A percentile compares a stretch with the other conserved stretches of the same genome.
Evolutionary conservation across 2,797 vertebrate species (phyloP).

Genomic region (Peromyscus eremicus): DNA sequence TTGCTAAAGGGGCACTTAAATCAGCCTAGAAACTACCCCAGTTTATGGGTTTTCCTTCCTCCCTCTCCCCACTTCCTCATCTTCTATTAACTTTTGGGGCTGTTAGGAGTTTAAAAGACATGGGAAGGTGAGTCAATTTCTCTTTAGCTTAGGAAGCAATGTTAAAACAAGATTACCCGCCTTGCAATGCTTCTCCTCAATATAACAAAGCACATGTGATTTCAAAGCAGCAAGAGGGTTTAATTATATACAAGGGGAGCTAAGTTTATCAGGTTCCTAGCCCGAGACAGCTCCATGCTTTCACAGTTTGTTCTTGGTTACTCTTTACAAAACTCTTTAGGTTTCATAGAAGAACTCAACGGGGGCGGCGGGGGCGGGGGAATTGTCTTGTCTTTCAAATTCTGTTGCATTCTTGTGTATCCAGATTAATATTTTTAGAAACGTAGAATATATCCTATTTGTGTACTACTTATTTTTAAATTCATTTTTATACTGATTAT

Average conservation of each 20-base stretch:
- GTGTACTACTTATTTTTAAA: background rate
- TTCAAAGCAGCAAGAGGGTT: background rate
- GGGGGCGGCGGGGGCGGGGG: too few relatives aligned
- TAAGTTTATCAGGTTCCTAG: background rate
- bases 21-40: conserved; percentile 24
- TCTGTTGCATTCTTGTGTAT: background rate
- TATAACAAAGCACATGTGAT: background rate
- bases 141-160: conserved; percentile 28
- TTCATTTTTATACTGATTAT: background rate
- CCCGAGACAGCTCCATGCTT: background rate
- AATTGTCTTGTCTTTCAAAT: background rate
- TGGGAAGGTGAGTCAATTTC: background rate
- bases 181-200: accelerated
- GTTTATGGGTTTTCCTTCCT: background rate
- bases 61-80: background rate
- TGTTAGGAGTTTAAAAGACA: conserved; percentile 40
- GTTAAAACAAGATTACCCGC: conserved; percentile 12
- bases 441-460: background rate
- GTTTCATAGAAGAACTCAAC: too few relatives aligned
- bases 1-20: conserved; percentile 49
- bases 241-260: background rate
- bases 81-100: background rate
- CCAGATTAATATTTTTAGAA: conserved; percentile 31
- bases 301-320: background rate
- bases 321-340: background rate